Evolutionary conservation across 2,888 invertebrate species (phyloP).

Genomic region (Morpho helenor): DNA sequence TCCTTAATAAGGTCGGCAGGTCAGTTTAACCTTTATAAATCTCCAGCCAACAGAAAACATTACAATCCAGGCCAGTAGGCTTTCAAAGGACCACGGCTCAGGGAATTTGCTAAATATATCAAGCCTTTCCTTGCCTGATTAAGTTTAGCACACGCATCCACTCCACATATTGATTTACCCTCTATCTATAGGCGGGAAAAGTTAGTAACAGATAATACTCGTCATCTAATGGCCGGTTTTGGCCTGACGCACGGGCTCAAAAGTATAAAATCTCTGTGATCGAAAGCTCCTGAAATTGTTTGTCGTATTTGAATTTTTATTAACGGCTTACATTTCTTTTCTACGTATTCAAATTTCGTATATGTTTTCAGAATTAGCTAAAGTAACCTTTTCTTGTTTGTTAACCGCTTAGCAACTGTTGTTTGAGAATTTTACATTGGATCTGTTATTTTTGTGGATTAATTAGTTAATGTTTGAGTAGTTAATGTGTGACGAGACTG

Average conservation of each 20-base stretch:
- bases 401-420: too few relatives aligned
- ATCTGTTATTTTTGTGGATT: too few relatives aligned
- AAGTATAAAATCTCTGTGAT: constrained; percentile 24
- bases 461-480: too few relatives aligned
- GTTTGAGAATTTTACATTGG: too few relatives aligned
- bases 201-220: constrained; percentile 68
- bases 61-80: constrained; percentile 27
- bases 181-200: constrained; percentile 52
- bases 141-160: constrained; percentile 46
- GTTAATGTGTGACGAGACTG: too few relatives aligned
- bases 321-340: too few relatives aligned
- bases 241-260: constrained; percentile 17
- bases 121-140: constrained; percentile 48
- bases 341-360: too few relatives aligned
- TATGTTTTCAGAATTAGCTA: too few relatives aligned
- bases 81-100: constrained; percentile 28
- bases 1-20: too few relatives aligned
- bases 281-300: neutral
- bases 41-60: constrained; percentile 10
- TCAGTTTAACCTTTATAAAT: constrained; percentile 3
- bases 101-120: constrained; percentile 31
- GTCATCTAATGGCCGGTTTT: constrained; percentile 57
- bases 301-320: too few relatives aligned
- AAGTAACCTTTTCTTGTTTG: too few relatives aligned
- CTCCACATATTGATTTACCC: constrained; percentile 58